These are phyloP conservation scores for Plotosus lineatus DNA, from an alignment of 2,113 vertebrate genomes.

Conservation along the genomic window DNA sequence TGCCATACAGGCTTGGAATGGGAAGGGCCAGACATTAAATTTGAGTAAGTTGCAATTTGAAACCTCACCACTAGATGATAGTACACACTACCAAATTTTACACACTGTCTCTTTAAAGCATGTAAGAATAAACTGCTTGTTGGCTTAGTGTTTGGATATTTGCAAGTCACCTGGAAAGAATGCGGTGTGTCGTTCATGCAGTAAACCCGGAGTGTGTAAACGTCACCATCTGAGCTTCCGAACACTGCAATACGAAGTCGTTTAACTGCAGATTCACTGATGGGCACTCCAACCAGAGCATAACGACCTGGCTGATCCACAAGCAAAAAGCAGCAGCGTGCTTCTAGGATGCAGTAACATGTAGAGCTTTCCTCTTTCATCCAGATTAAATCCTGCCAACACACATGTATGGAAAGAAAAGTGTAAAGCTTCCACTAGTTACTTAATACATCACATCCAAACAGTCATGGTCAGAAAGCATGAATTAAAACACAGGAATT, in stretches of 20 bases:
- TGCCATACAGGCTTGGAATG: too few species aligned
- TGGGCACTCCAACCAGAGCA: constrained; percentile 88
- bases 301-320: constrained; percentile 93
- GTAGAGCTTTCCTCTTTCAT: constrained; percentile 91
- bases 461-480: background rate
- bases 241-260: constrained; percentile 93
- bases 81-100: too few species aligned
- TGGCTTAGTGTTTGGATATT: background rate
- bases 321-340: constrained; percentile 88
- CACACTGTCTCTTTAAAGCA: background rate
- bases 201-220: constrained; percentile 94
- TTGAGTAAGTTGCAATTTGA: too few species aligned
- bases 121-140: background rate
- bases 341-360: constrained; percentile 94
- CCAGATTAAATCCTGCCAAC: constrained; percentile 89
- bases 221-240: constrained; percentile 83
- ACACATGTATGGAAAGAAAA: constrained; percentile 51
- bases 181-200: constrained; percentile 94
- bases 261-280: constrained; percentile 87
- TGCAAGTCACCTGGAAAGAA: constrained; percentile 84
- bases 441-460: background rate
- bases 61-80: too few species aligned
- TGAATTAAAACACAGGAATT: background rate
- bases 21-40: too few species aligned
- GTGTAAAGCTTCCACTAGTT: background rate